Evolutionary conservation across 35 echinoderm and acorn worm genomes (phyloP), one percentile per base, ranked within the genome.

Genomic region (Acanthaster planci): DNA sequence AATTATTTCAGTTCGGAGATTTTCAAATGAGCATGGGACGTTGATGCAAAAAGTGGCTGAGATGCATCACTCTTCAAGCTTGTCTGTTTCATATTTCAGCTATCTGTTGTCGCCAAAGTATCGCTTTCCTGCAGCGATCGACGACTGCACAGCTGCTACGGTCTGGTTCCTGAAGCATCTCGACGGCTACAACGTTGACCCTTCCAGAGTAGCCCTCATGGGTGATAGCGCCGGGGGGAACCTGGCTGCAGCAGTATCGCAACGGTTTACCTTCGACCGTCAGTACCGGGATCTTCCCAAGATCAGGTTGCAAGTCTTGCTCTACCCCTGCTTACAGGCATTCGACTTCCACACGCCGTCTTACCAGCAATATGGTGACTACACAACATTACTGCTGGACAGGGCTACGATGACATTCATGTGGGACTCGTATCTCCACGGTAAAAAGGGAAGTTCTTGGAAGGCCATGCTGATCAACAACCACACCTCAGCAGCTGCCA

Each of bases 161-260:
- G 39, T 39, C 22, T 80, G 52, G 42, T 36, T 88, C 29, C 40
- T 88, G 40, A 17, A 32, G 0, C 76, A 80, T 54, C 38, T 50
- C 3, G 52, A 80, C 27, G 50, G 64, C 15, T 64, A 38, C 55
- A 59, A 52, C 55, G 55, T 88, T 7, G 86, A 88, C 17, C 35
- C 78, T 37, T 19, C 32, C 7, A 52, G 77, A 58, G 42, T 88
- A 18, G 78, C 51, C 8, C 23, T 88, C 26, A 35, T 60, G 12
- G 86, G 86, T 1, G 86, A 80, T 19, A 88, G 78, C 59, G 86
- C 86, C 67, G 86, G 78, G 16, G 86, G 86, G 3, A 88, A 81
- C 39, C 47, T 87, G 7, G 85, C 78, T 8, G 77, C 86, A 34
- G 86, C 52, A 17, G 27, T 80, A 22, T 23, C 86, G 5, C 86